Evolutionary conservation across 2,888 invertebrate genomes (phyloP), one percentile per base, ranked within the genome.

Genomic region (Chrysomela aeneicollis): DNA sequence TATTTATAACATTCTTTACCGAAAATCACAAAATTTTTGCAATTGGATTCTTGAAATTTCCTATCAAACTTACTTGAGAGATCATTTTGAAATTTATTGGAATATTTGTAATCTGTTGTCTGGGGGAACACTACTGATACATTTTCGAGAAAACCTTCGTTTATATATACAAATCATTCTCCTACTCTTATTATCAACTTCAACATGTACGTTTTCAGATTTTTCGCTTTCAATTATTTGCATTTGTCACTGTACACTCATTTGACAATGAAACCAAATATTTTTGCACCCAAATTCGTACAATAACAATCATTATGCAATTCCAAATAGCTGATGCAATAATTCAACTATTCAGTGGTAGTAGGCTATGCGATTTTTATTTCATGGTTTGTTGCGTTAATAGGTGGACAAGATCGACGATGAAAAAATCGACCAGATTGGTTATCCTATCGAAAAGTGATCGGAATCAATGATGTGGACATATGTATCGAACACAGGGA

Each of bases 41-140:
- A n/a, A n/a, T n/a, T 6, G 10, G 4, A 35, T 10, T 2, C 10
- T 9, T 35, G 1, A 10, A 35, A 8, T 35, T 26, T 9, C 32
- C 5, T 26, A 22, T 17, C 17, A 17, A 37, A 61, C 61, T 61
- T 35, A 61, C 61, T 9, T 53, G 54, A 21, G 61, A 42, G 32
- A 55, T 55, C 61, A 61, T 61, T 22, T 50, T 55, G 54, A 32
- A 61, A 9, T 22, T 52, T 51, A 30, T 30, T 6, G 5, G 18
- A 37, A 22, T 37, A 32, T 46, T 42, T 53, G 6, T 6, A 26
- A 26, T 26, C 26, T 26, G 6, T 26, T 6, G 15, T 22, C 10
- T 22, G 18, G 49, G 55, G 35, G 17, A 32, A 55, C 49, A 55
- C 5, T 26, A 57, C 61, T 61, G 61, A 61, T 61, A 61, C 32